phyloP scores from a whole-genome alignment of 2,888 invertebrate genomes.

The Molorchus minor region DNA sequence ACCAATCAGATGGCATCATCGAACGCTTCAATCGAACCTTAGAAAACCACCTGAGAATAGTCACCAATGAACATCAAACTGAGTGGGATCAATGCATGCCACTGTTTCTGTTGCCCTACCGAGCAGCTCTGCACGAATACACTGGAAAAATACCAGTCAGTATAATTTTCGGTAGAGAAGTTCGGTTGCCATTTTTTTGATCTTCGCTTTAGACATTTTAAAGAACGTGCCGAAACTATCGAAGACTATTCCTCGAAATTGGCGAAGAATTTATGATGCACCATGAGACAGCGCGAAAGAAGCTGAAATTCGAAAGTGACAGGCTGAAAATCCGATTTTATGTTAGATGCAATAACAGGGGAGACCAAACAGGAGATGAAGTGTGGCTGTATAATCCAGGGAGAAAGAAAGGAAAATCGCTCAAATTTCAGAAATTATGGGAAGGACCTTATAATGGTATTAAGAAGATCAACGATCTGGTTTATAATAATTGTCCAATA shows the following conservation, averaged over 20 bases:
- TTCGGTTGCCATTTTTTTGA: background rate
- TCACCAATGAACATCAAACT: background rate
- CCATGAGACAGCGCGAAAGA: background rate
- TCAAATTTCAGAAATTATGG: background rate
- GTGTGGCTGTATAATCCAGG: background rate
- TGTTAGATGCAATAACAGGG: background rate
- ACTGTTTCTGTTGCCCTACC: background rate
- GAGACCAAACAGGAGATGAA: background rate
- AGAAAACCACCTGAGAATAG: background rate
- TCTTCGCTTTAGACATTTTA: background rate
- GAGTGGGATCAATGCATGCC: background rate
- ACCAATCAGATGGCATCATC: conserved; percentile 48
- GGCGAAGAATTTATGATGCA: background rate
- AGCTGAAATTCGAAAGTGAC: background rate
- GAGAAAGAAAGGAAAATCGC: background rate
- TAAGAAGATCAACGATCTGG: background rate
- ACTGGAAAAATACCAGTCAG: background rate
- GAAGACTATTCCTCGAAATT: background rate
- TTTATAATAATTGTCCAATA: too few relatives aligned
- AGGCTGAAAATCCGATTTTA: background rate
- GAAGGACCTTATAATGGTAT: background rate
- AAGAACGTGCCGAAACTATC: background rate
- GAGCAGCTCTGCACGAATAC: too few relatives aligned
- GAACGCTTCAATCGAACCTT: conserved; percentile 28
- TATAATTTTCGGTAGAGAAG: background rate